Evolutionary conservation across 2,888 invertebrate genomes (phyloP).

Genomic region (Acleris literana): DNA sequence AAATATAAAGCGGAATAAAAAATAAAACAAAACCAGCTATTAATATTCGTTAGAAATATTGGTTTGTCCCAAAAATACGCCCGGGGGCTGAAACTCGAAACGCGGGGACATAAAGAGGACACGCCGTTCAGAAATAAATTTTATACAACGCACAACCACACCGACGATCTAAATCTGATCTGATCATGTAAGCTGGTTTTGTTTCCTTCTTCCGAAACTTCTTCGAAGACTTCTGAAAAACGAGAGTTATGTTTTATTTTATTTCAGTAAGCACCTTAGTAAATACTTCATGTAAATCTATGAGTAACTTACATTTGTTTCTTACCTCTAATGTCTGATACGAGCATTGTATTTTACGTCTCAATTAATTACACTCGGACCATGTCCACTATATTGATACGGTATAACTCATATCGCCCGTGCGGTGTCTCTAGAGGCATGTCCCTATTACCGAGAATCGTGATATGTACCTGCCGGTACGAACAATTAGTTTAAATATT

Average conservation of each 20-base stretch:
- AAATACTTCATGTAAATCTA: background rate
- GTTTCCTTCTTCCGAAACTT: too few species aligned
- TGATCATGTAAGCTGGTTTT: too few species aligned
- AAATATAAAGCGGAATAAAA: constrained; percentile 66
- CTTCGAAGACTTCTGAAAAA: too few species aligned
- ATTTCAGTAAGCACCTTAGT: background rate
- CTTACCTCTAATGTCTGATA: too few species aligned
- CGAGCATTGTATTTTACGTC: background rate
- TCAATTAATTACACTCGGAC: constrained; percentile 1
- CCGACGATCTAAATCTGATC: too few species aligned
- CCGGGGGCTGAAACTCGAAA: constrained; percentile 78
- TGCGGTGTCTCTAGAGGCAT: constrained; percentile 30
- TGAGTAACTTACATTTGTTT: too few species aligned
- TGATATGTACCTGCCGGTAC: constrained; percentile 48
- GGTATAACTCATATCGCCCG: constrained; percentile 45
- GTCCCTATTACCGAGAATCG: constrained; percentile 60
- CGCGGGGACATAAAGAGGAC: constrained; percentile 77
- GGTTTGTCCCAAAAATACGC: constrained; percentile 82
- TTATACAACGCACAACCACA: constrained; percentile 44
- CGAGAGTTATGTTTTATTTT: background rate
- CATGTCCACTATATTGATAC: constrained; percentile 31
- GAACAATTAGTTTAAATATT: constrained; percentile 52
- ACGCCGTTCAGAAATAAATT: constrained; percentile 46
- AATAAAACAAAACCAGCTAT: constrained; percentile 73
- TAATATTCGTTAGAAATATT: constrained; percentile 83